Evolutionary conservation across 2,113 vertebrate species (phyloP).

Genomic region (Trogon melanurus): DNA sequence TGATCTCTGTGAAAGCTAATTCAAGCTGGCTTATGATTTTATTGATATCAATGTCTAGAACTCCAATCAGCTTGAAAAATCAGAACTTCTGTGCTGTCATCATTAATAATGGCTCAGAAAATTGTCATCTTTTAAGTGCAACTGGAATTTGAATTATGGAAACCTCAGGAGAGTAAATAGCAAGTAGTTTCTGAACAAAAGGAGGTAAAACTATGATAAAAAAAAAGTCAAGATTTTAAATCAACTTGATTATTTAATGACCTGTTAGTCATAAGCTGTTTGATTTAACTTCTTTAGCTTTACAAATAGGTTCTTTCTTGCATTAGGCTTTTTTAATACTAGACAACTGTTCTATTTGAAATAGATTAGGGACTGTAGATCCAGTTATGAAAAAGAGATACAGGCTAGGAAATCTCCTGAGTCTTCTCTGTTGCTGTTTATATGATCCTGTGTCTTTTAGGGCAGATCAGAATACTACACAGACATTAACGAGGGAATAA

Average conservation of each 20-base stretch:
- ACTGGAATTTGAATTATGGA: background rate
- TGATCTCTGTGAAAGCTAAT: background rate
- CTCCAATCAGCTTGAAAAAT: background rate
- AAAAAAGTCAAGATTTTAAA: slow-evolving; percentile 7
- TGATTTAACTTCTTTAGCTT: background rate
- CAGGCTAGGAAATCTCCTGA: background rate
- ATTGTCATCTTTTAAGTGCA: background rate
- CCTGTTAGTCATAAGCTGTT: background rate
- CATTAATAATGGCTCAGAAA: background rate
- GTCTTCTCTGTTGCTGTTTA: background rate
- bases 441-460: background rate
- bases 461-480: background rate
- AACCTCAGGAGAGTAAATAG: background rate
- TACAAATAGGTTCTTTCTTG: background rate
- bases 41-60: background rate
- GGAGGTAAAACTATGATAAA: background rate
- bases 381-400: background rate
- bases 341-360: background rate
- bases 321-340: background rate
- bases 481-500: background rate
- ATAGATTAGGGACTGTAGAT: background rate
- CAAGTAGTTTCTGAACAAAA: background rate
- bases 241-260: background rate
- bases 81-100: background rate
- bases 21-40: background rate